Evolutionary conservation across 1,140 invertebrate genomes (phyloP).

Genomic region (Drosophila parabipectinata): DNA sequence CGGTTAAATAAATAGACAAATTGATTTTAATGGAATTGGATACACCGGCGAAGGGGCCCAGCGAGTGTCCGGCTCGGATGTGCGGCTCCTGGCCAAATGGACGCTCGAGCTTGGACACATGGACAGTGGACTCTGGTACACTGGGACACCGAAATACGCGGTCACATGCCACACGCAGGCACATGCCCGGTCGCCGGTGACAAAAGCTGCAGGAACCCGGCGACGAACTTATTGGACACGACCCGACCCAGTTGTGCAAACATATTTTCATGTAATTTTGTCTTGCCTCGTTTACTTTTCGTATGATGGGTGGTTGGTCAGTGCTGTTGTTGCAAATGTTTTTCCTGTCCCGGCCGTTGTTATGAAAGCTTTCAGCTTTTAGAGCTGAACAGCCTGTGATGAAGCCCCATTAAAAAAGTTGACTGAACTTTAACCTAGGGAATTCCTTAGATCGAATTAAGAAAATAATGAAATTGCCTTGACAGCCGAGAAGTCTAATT

Average conservation of each 20-base stretch:
- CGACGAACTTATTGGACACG: conserved; percentile 52
- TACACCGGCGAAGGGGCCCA: conserved; percentile 42
- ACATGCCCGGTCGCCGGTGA: conserved; percentile 22
- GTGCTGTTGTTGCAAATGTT: conserved; percentile 33
- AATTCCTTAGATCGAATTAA: background rate
- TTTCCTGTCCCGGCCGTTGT: conserved; percentile 6
- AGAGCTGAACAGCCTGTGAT: conserved; percentile 2
- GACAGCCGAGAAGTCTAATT: background rate
- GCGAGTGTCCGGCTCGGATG: conserved; percentile 33
- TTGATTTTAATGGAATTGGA: conserved; percentile 82
- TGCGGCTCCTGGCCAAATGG: conserved; percentile 27
- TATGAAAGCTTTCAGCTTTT: conserved; percentile 19
- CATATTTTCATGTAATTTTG: conserved; percentile 78
- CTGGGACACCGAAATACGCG: conserved; percentile 2
- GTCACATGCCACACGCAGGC: conserved; percentile 47
- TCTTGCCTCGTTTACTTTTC: conserved; percentile 62
- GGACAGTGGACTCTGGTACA: background rate
- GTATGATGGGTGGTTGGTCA: conserved; percentile 48
- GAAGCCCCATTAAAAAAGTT: conserved; percentile 6
- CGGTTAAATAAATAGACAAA: conserved; percentile 82
- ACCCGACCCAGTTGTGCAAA: conserved; percentile 67
- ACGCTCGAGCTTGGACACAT: background rate
- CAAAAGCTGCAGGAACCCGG: conserved; percentile 23
- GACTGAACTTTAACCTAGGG: background rate
- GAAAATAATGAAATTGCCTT: background rate